Base-by-base conservation (phyloP, 1,140 invertebrate genomes). In the Andricus grossulariae region DNA sequence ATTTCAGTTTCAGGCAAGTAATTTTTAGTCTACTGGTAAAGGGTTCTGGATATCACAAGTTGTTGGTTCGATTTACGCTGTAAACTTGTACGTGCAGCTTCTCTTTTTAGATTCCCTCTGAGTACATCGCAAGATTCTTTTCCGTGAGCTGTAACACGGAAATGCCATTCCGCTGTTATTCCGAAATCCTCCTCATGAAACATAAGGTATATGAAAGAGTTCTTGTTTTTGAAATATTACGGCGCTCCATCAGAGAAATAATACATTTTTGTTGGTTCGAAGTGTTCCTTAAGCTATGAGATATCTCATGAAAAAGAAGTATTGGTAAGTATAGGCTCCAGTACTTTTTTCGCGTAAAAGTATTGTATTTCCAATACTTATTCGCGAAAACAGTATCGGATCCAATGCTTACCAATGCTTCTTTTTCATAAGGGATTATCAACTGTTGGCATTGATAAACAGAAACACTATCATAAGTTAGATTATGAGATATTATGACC, bases 171-270 rank as follows among this genome's bases (percentile, higher is more conserved):
- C 3, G 25, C 1, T 25, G 25, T 25, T 25, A 3, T 25, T 87
- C 74, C 50, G 71, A 88, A 87, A 80, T 88, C 84, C 16, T 88
- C 84, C 16, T 16, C 13, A 71, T 85, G 83, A 72, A 82, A 71
- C 19, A 82, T 80, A 2, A 90, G 72, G 75, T 90, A 89, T 8
- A 75, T 21, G 70, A 90, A 81, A 71, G 84, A 88, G 60, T 87
- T 84, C 8, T 70, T 70, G 82, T 86, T 89, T 79, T 90, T 90
- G 76, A 87, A 90, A 75, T 90, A 88, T 50, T 52, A 73, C 54
- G 78, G 80, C 77, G 74, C 76, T 39, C 84, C 87, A 82, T 89
- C 88, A 54, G 78, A 79, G 74, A 89, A 87, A 72, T 86, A 87
- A 76, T 84, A 70, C 16, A 89, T 80, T 74, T 84, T 82, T 18